Base-by-base conservation (phyloP, 2,797 vertebrate genomes). In the Diglossa cyanea region DNA sequence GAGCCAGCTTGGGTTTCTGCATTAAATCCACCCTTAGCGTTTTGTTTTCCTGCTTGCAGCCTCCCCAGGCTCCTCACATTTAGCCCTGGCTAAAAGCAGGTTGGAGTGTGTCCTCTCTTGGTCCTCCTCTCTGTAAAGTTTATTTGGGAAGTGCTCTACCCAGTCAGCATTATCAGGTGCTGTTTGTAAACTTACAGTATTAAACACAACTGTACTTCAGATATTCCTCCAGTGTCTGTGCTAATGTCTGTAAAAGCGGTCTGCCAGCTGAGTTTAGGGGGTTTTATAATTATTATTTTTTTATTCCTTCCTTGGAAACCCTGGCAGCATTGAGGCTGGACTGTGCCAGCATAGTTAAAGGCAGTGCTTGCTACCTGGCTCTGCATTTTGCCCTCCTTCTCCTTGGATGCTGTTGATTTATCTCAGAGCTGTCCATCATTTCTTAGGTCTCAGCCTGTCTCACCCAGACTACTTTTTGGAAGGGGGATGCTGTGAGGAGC, bases 1-100 rank as follows among this genome's bases (percentile, higher is more conserved):
- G 92, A 96, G 75, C 88, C 6, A 4, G 77, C 89, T 89, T 30
- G 7, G 61, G 39, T 96, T 84, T 85, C 86, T 79, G 53, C 35
- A 11, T 76, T 79, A 76, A 86, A 83, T 74, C 45, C 24, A 44
- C 30, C 45, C 4, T 3, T 14, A 7, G 23, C 28, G 39, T 51
- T 93, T 84, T 70, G 66, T 70, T 24, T 60, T 57, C 8, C 3
- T 79, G 33, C 60, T 81, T 5, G 26, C 7, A 4, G 70, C 61
- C 54, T 82, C 72, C 58, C 55, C 42, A 35, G 48, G 25, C 45
- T 84, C 54, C 66, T 72, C 25, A 13, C 26, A 2, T 62, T 73
- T 76, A 40, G 45, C 23, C 51, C 48, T 39, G 44, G 50, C 35
- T 67, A 30, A 70, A 88, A 84, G 48, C 67, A 62, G 25, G 19